phyloP scores from a whole-genome alignment of 2,113 vertebrate genomes.

The Aplodontia rufa region DNA sequence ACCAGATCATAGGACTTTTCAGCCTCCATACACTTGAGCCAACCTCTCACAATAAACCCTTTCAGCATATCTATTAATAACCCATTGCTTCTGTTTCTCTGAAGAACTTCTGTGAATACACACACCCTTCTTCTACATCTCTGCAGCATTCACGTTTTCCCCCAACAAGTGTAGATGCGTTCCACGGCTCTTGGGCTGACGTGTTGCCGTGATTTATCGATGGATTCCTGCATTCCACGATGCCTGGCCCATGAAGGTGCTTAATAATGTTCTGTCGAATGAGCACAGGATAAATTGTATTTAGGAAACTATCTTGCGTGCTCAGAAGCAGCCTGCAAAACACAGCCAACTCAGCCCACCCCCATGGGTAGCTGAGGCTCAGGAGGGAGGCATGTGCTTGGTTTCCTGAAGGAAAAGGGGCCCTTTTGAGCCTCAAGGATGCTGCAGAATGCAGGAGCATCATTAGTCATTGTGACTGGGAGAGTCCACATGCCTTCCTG shows the following conservation, averaged over 20 bases:
- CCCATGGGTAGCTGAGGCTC: not conserved
- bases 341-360: not conserved
- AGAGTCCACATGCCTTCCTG: constrained; percentile 46
- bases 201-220: not conserved
- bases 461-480: constrained; percentile 60
- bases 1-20: not conserved
- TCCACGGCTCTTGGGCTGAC: not conserved
- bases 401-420: constrained; percentile 24
- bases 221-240: not conserved
- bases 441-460: not conserved
- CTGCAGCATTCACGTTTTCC: not conserved
- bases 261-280: not conserved
- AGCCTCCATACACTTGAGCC: not conserved
- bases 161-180: not conserved
- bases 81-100: not conserved
- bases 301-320: not conserved
- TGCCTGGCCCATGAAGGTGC: not conserved
- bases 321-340: not conserved
- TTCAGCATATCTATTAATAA: not conserved
- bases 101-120: not conserved
- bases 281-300: not conserved
- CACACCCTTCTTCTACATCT: not conserved
- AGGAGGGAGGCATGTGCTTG: constrained; percentile 45
- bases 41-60: not conserved
- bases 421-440: not conserved